Evolutionary conservation across 2,113 vertebrate species (phyloP).

Genomic region (Chaetodon auriga): DNA sequence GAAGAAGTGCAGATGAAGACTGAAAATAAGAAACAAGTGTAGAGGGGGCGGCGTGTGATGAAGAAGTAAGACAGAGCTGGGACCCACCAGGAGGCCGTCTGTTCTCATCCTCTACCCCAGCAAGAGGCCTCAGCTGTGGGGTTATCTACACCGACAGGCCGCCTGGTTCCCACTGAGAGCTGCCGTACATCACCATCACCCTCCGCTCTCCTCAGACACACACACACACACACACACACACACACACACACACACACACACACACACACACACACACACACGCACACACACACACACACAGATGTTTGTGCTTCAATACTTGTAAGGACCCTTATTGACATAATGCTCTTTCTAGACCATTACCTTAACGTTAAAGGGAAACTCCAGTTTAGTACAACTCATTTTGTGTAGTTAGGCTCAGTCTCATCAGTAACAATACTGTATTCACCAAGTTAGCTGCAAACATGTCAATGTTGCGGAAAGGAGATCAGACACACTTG

Average conservation of each 20-base stretch:
- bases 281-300: neutral
- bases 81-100: conserved; percentile 68
- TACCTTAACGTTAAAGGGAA: neutral
- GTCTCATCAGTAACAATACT: neutral
- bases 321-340: conserved; percentile 20
- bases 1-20: neutral
- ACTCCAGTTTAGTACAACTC: neutral
- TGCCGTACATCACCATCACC: conserved; percentile 51
- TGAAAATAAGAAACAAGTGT: conserved; percentile 3
- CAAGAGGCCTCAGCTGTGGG: conserved; percentile 47
- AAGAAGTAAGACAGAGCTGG: conserved; percentile 11
- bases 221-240: conserved; percentile 21
- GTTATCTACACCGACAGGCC: conserved; percentile 77
- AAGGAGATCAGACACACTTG: neutral
- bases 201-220: neutral
- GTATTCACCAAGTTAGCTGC: neutral
- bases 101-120: conserved; percentile 63
- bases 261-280: conserved; percentile 25
- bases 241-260: neutral
- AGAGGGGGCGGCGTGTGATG: conserved; percentile 13
- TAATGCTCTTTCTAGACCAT: neutral
- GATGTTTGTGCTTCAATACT: neutral
- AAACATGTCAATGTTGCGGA: neutral
- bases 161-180: conserved; percentile 68
- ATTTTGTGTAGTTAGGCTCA: neutral